Conservation (phyloP, 53 echinoderm and acorn worm genomes). For the Zoroaster sp. region DNA sequence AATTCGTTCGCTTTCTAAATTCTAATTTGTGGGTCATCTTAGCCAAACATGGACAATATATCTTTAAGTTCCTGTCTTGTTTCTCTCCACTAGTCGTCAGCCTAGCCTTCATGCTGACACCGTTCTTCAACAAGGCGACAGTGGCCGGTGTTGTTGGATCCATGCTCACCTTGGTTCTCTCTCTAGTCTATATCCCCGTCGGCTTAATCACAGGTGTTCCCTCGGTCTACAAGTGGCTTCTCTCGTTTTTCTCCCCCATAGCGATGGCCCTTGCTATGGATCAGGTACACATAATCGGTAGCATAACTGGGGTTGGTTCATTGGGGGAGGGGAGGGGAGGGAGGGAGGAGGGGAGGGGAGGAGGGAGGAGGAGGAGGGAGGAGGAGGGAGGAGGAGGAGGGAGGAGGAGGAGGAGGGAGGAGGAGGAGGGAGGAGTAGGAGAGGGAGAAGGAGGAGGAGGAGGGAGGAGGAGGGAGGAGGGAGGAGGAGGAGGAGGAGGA, state of each 20-base stretch:
- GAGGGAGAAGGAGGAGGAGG: background rate
- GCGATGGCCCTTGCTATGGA: slow-evolving; percentile 68
- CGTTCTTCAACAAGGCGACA: slow-evolving; percentile 73
- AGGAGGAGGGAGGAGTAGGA: background rate
- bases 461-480: background rate
- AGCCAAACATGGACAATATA: no score
- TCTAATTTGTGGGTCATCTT: no score
- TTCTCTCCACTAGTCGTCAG: slow-evolving; percentile 47
- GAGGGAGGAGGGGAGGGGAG: background rate
- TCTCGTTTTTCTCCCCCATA: slow-evolving; percentile 69
- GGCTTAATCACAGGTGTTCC: slow-evolving; percentile 25
- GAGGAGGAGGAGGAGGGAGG: background rate
- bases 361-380: background rate
- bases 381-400: background rate
- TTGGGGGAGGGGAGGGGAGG: background rate
- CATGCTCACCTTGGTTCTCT: slow-evolving; percentile 45
- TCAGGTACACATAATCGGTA: slow-evolving; percentile 36
- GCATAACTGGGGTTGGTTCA: background rate
- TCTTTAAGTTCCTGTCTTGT: background rate
- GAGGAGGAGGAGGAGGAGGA: background rate
- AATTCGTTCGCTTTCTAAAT: no score
- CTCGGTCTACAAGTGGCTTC: slow-evolving; percentile 45
- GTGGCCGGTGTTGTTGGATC: slow-evolving; percentile 60
- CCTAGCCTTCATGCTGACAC: slow-evolving; percentile 76
- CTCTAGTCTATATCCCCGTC: slow-evolving; percentile 62